Conservation (phyloP, 2,888 invertebrate genomes). For the Leptura quadrifasciata region DNA sequence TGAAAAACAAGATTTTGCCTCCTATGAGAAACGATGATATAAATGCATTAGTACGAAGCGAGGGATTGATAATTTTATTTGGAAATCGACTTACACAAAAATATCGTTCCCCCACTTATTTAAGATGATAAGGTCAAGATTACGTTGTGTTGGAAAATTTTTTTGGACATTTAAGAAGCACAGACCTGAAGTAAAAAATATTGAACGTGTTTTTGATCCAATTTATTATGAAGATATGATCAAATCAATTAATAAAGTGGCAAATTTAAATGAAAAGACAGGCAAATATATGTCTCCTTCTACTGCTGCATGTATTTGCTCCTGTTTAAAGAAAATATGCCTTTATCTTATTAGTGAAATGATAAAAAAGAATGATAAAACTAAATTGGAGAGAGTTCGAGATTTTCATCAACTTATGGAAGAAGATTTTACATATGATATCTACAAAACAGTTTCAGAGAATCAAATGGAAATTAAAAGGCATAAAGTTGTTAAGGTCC, state of each 20-base stretch:
- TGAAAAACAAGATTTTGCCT: conserved; percentile 37
- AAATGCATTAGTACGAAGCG: conserved; percentile 10
- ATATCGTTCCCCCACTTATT: conserved; percentile 39
- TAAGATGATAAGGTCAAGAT: conserved; percentile 36
- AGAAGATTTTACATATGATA: conserved; percentile 38
- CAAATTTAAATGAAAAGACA: conserved; percentile 37
- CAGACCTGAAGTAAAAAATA: conserved; percentile 28
- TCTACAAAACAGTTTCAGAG: conserved; percentile 38
- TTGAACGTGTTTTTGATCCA: conserved; percentile 39
- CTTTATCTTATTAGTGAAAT: conserved; percentile 33
- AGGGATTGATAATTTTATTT: conserved; percentile 38
- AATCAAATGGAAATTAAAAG: conserved; percentile 41
- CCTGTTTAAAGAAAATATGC: conserved; percentile 37
- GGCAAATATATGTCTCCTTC: conserved; percentile 37
- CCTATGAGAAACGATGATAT: conserved; percentile 25
- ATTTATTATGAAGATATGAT: conserved; percentile 35
- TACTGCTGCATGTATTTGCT: conserved; percentile 30
- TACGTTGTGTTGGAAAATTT: conserved; percentile 41
- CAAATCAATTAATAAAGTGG: conserved; percentile 36
- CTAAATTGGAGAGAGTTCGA: conserved; percentile 24
- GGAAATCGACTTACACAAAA: conserved; percentile 39
- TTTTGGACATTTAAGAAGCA: conserved; percentile 23
- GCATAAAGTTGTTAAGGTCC: conserved; percentile 34
- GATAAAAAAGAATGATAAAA: conserved; percentile 33
- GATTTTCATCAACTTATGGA: conserved; percentile 41